A percentile compares a stretch with the other conserved stretches of the same genome.
These are phyloP conservation scores for Clivina fossor DNA, from an alignment of 2,888 invertebrate species.

Conservation along the genomic window DNA sequence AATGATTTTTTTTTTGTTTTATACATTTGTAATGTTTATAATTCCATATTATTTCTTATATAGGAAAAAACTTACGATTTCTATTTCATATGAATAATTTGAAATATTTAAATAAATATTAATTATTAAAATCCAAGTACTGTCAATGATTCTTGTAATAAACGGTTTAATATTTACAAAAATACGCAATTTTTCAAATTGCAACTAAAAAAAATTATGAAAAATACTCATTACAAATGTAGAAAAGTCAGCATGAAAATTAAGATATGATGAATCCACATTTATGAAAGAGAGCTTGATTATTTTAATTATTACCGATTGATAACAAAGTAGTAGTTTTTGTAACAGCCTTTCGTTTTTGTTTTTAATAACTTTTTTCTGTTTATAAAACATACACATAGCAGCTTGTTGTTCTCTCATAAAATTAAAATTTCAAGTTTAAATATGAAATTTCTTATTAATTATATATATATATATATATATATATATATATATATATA, in stretches of 20 bases:
- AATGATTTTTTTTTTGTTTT: too few relatives aligned
- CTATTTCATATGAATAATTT: too few relatives aligned
- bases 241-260: slow-evolving; percentile 21
- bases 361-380: slow-evolving; percentile 38
- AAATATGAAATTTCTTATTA: slow-evolving; percentile 28
- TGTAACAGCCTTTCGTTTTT: slow-evolving; percentile 49
- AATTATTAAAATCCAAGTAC: too few relatives aligned
- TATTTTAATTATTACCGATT: slow-evolving; percentile 42
- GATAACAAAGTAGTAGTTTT: slow-evolving; percentile 39
- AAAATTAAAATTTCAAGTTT: slow-evolving; percentile 32
- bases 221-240: slow-evolving; percentile 20
- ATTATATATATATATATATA: slow-evolving; percentile 16
- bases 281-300: slow-evolving; percentile 41
- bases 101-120: too few relatives aligned
- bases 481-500: not conserved
- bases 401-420: slow-evolving; percentile 30
- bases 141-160: too few relatives aligned
- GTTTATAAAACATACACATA: slow-evolving; percentile 47
- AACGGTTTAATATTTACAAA: too few relatives aligned
- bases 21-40: too few relatives aligned
- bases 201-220: too few relatives aligned
- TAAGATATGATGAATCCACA: slow-evolving; percentile 28
- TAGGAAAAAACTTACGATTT: too few relatives aligned
- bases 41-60: too few relatives aligned
- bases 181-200: too few relatives aligned